Conservation (phyloP, 2,113 vertebrate genomes). For the Machaerirhynchus nigripectus region DNA sequence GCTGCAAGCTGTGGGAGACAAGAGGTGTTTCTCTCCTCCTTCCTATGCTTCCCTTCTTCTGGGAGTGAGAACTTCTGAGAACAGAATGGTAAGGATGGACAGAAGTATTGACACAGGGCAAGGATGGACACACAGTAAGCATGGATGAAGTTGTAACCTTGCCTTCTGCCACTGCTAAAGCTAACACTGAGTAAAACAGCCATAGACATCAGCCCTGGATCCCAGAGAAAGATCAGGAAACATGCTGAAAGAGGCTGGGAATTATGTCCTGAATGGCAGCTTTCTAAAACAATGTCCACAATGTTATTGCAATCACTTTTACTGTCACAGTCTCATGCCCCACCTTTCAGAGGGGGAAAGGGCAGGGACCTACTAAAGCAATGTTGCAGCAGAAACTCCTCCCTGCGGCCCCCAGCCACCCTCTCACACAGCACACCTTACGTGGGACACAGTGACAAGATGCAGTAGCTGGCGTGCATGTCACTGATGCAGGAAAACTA, state of each 20-base stretch:
- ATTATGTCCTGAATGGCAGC: background rate
- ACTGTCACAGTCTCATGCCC: background rate
- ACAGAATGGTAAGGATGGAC: background rate
- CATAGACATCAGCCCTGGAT: background rate
- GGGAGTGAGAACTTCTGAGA: background rate
- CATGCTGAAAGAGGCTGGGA: background rate
- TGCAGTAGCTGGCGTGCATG: rapidly evolving
- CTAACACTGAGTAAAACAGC: background rate
- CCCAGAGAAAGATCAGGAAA: background rate
- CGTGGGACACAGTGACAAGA: rapidly evolving
- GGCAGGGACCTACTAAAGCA: background rate
- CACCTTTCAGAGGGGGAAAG: background rate
- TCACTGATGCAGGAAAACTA: background rate
- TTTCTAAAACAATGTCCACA: background rate
- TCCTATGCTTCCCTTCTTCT: background rate
- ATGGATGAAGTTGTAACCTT: background rate
- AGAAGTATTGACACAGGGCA: background rate
- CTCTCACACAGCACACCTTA: background rate
- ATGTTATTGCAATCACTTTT: background rate
- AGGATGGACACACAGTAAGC: background rate
- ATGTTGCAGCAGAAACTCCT: background rate
- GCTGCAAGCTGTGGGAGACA: background rate
- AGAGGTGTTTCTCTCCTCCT: background rate
- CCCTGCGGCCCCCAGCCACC: rapidly evolving
- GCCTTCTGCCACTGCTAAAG: background rate